Evolutionary conservation across 2,797 vertebrate genomes (phyloP), one percentile per base, ranked within the genome.

Genomic region (Chrysocyon brachyurus): DNA sequence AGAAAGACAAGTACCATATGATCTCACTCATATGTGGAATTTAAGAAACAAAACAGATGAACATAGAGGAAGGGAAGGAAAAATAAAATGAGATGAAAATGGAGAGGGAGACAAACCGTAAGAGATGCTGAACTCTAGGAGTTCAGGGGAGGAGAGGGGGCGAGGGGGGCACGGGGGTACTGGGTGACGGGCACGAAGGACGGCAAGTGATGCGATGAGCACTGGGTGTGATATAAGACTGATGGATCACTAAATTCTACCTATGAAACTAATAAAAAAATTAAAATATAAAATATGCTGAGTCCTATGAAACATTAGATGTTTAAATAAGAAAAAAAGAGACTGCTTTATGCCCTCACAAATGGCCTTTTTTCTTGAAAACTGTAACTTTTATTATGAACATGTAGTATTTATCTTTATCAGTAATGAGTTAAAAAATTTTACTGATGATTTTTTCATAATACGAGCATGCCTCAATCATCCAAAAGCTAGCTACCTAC

Each of bases 341-440:
- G 17, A 46, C 40, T 68, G 66, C 17, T 68, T 68, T 33, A 33
- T 33, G 17, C 66, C 9, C 9, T n/a, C 66, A 33, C 9, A 68
- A n/a, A 68, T n/a, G n/a, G n/a, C 66, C n/a, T 66, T 66, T n/a
- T 68, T 59, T 59, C 40, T 78, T 89, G 26, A 68, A 94, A 94
- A 59, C 40, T 9, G 12, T 86, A 46, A 86, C n/a, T 94, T 91
- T 89, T 93, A 92, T 81, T 95, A 94, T 70, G 31, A 90, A 95
- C 63, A 93, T 33, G 54, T 57, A 96, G 24, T 91, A 94, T 72
- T 90, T 66, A 86, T 88, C 82, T 91, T 95, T 94, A 92, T 88
- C 95, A 68, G 33, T 54, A 91, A 57, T 36, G 24, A 68, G 33
- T 68, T 46, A 46, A 46, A 46, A 46, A 46, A 8, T 46, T 8